Evolutionary conservation across 2,888 invertebrate species (phyloP).

Genomic region (Sclerodermus sp.): DNA sequence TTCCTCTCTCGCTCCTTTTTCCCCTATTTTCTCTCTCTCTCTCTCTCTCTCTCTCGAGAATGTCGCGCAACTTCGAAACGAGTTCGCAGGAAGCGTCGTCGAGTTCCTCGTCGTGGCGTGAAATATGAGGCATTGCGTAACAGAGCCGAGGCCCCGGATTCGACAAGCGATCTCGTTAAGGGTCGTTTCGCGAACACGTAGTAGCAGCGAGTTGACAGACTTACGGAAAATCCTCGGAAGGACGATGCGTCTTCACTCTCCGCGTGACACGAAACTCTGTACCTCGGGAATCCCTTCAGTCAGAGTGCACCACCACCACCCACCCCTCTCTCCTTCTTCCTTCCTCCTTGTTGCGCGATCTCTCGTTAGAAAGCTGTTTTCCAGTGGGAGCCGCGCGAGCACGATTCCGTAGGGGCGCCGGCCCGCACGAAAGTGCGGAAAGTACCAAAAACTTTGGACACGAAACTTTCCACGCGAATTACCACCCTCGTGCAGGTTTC

Average conservation of each 20-base stretch:
- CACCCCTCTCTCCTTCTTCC: background rate
- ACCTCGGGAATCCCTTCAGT: no score
- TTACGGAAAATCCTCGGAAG: conserved; percentile 22
- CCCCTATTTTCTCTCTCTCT: no score
- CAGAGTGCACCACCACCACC: conserved; percentile 8
- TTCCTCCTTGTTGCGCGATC: conserved; percentile 8
- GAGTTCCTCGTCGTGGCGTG: conserved; percentile 15
- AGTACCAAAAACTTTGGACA: conserved; percentile 26
- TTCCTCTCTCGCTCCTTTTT: no score
- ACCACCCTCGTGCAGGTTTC: conserved; percentile 16
- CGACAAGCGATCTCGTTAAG: conserved; percentile 25
- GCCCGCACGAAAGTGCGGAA: conserved; percentile 16
- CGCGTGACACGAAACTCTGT: background rate
- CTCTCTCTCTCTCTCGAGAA: background rate
- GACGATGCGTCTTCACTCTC: conserved; percentile 8
- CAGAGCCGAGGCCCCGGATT: conserved; percentile 7
- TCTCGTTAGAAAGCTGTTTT: conserved; percentile 23
- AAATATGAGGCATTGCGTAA: conserved; percentile 21
- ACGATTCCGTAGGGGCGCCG: conserved; percentile 17
- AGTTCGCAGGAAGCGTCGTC: conserved; percentile 17
- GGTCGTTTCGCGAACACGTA: conserved; percentile 17
- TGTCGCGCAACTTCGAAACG: conserved; percentile 15
- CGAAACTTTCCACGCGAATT: conserved; percentile 27
- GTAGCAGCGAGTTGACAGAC: conserved; percentile 21
- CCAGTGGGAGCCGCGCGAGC: conserved; percentile 7